Evolutionary conservation across 2,888 invertebrate species (phyloP).

Genomic region (Lasius platythorax): DNA sequence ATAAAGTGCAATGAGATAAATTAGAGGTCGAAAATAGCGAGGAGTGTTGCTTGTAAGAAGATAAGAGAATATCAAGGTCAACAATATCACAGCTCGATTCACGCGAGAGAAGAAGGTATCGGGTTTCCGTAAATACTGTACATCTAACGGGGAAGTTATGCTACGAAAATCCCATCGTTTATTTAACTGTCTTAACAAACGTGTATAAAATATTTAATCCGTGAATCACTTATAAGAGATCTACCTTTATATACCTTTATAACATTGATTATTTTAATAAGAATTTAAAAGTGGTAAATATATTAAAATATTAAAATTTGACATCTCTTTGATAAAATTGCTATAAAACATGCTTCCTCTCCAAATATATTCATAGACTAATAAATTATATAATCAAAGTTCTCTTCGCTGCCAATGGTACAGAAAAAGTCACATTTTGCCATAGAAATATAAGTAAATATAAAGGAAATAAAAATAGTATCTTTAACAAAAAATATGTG

Average conservation of each 20-base stretch:
- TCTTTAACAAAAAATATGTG: background rate
- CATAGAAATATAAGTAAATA: background rate
- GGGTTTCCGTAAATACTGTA: constrained; percentile 19
- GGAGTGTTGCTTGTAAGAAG: background rate
- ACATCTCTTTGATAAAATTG: background rate
- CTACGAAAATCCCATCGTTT: background rate
- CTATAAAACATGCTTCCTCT: background rate
- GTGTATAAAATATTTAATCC: background rate
- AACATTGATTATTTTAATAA: background rate
- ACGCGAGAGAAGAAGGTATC: constrained; percentile 20
- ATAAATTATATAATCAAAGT: background rate
- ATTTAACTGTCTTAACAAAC: background rate
- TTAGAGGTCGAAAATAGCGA: background rate
- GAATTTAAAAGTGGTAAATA: background rate
- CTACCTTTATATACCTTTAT: background rate
- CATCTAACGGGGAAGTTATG: background rate
- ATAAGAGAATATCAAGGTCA: constrained; percentile 38
- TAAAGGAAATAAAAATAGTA: background rate
- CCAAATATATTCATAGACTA: background rate
- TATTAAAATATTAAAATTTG: too few relatives aligned
- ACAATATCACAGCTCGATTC: background rate
- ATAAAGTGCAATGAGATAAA: background rate
- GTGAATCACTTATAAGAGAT: background rate
- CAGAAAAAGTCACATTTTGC: background rate
- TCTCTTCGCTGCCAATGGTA: background rate